A percentile compares a stretch with the other conserved stretches of the same genome.
Evolutionary conservation across 2,113 vertebrate genomes (phyloP).

Genomic region (Lepidothrix coronata): DNA sequence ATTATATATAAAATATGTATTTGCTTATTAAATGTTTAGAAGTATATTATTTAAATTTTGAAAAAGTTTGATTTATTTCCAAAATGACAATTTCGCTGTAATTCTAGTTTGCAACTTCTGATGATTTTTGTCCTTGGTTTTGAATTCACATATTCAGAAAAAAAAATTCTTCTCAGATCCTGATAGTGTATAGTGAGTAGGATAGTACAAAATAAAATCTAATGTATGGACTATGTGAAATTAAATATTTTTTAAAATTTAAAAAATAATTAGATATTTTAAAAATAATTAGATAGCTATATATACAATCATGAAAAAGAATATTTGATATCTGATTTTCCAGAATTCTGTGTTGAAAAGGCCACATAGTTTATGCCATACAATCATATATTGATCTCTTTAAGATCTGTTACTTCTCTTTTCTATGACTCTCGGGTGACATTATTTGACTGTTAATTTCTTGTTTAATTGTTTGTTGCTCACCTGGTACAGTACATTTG

Average conservation of each 20-base stretch:
- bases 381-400: not conserved
- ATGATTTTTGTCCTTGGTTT: not conserved
- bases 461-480: not conserved
- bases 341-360: not conserved
- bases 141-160: not conserved
- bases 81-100: not conserved
- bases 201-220: not conserved
- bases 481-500: not conserved
- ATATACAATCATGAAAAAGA: not conserved
- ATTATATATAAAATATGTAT: too few relatives aligned
- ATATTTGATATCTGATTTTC: not conserved
- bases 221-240: not conserved
- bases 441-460: not conserved
- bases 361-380: not conserved
- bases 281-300: not conserved
- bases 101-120: not conserved
- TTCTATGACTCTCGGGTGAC: accelerated
- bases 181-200: not conserved
- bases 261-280: not conserved
- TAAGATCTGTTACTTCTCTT: not conserved
- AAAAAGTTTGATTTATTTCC: not conserved
- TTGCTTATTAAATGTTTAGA: not conserved
- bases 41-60: not conserved
- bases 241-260: not conserved
- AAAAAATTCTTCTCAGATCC: not conserved